phyloP scores from a whole-genome alignment of 2,888 invertebrate genomes.

The Lasioglossum villosulum region DNA sequence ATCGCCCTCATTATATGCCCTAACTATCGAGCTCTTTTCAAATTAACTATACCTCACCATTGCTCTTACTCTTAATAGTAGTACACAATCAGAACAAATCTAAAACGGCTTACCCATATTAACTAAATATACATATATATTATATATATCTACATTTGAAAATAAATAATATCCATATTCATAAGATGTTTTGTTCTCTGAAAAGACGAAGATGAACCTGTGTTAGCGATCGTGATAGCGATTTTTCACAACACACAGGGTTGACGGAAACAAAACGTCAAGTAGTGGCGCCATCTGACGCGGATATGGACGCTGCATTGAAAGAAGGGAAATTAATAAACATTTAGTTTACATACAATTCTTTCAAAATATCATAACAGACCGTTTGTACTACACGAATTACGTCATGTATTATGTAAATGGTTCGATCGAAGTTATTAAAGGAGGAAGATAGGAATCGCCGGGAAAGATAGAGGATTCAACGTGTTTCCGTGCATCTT shows the following conservation, averaged over 20 bases:
- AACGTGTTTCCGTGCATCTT: background rate
- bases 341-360: background rate
- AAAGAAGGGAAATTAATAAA: background rate
- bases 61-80: conserved; percentile 13
- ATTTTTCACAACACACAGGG: conserved; percentile 43
- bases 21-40: conserved; percentile 45
- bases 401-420: background rate
- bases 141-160: conserved; percentile 10
- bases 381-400: background rate
- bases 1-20: conserved; percentile 37
- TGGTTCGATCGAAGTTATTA: background rate
- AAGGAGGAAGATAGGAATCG: background rate
- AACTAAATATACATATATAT: conserved; percentile 24
- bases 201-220: conserved; percentile 12
- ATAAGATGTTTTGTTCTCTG: background rate
- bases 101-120: background rate
- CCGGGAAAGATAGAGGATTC: background rate
- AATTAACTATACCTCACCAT: conserved; percentile 39
- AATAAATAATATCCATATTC: background rate
- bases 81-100: background rate
- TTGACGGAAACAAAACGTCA: conserved; percentile 41
- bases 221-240: conserved; percentile 22
- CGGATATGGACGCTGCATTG: conserved; percentile 3
- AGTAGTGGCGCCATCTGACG: conserved; percentile 48
- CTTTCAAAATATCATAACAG: background rate